These are phyloP conservation scores for Seriola quinqueradiata DNA, from an alignment of 2,113 vertebrate species.

Conservation along the genomic window DNA sequence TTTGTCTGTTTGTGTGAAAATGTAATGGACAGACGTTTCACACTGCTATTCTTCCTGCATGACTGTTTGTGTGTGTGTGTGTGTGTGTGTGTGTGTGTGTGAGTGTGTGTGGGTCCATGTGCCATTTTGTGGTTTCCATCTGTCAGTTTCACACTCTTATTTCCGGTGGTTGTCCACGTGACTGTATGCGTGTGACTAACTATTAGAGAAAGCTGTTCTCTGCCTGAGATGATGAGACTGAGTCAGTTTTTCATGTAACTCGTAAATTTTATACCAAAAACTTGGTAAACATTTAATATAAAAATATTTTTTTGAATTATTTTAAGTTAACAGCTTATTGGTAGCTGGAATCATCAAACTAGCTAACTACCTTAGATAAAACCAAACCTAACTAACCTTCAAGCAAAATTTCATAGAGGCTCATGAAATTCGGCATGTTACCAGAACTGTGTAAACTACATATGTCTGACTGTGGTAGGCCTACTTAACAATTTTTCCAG, in stretches of 20 bases:
- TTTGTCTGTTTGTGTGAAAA: background rate
- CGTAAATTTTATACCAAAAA: background rate
- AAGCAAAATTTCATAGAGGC: background rate
- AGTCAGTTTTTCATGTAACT: background rate
- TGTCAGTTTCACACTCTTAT: constrained; percentile 21
- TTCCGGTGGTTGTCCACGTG: constrained; percentile 31
- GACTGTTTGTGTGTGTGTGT: background rate
- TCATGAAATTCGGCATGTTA: background rate
- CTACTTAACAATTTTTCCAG: background rate
- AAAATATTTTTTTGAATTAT: background rate
- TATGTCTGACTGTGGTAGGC: background rate
- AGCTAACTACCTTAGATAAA: background rate
- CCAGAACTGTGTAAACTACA: background rate
- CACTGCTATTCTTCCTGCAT: constrained; percentile 1
- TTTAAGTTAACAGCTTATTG: background rate
- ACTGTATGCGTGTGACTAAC: background rate
- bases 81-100: background rate
- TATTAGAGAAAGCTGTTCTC: background rate
- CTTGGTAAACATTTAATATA: background rate
- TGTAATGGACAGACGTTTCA: background rate
- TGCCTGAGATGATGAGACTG: background rate
- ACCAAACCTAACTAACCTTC: too few species aligned
- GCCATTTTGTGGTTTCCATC: constrained; percentile 39
- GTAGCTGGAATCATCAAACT: background rate
- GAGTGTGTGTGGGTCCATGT: background rate